These are phyloP conservation scores for Petromus typicus DNA, from an alignment of 2,113 vertebrate species.

Conservation along the genomic window DNA sequence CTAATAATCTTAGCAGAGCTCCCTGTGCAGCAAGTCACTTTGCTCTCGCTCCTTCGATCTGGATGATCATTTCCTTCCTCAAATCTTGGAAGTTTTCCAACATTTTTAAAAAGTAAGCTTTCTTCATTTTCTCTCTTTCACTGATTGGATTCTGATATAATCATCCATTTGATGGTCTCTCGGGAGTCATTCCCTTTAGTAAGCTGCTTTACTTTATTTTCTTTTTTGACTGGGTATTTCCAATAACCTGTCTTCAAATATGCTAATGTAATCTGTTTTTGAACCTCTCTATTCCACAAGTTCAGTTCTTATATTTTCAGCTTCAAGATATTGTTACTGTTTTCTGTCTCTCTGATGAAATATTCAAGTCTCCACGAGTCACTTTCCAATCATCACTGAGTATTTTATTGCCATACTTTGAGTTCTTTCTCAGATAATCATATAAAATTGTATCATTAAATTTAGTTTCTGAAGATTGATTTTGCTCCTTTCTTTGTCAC, in stretches of 20 bases:
- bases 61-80: neutral
- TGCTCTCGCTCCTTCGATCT: neutral
- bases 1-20: neutral
- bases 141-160: neutral
- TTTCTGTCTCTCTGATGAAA: neutral
- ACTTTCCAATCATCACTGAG: neutral
- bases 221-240: neutral
- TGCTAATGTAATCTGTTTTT: neutral
- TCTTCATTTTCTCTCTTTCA: neutral
- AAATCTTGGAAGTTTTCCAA: neutral
- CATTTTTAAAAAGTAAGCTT: neutral
- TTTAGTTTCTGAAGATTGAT: neutral
- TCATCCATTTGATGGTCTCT: neutral
- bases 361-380: too few relatives aligned
- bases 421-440: neutral
- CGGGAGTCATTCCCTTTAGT: neutral
- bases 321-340: neutral
- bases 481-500: neutral
- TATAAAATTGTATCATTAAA: neutral
- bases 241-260: neutral
- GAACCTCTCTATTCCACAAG: neutral
- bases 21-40: neutral
- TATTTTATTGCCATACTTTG: neutral
- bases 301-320: neutral
- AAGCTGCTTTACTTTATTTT: neutral